These are phyloP conservation scores for Girardinichthys multiradiatus DNA, from an alignment of 2,113 vertebrate species.

Conservation along the genomic window DNA sequence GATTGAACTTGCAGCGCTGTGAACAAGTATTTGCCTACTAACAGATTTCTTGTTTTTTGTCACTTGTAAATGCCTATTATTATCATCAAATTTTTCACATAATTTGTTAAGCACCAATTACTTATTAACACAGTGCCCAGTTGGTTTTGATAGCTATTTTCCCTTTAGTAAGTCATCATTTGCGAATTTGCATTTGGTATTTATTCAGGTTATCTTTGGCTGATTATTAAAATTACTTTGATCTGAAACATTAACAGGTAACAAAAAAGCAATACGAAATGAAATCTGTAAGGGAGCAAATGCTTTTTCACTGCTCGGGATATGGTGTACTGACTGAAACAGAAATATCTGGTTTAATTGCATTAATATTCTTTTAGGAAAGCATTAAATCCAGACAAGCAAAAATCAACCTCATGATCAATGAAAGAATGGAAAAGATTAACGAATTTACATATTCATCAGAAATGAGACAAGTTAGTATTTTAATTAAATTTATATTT, in stretches of 20 bases:
- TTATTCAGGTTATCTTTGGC: no score
- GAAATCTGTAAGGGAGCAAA: not conserved
- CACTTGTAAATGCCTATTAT: not conserved
- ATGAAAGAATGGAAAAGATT: constrained; percentile 48
- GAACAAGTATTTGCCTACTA: not conserved
- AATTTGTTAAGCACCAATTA: no score
- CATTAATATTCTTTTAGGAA: constrained; percentile 21
- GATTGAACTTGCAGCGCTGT: not conserved
- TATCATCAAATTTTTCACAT: no score
- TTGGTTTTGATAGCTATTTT: no score
- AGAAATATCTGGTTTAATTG: not conserved
- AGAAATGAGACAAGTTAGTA: constrained; percentile 50
- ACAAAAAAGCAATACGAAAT: no score
- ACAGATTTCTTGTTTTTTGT: not conserved
- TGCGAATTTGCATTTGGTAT: no score
- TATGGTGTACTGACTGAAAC: not conserved
- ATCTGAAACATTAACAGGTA: no score
- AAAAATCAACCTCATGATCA: constrained; percentile 54
- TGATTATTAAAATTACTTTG: no score
- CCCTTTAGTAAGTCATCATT: no score
- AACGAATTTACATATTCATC: constrained; percentile 31
- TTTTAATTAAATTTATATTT: not conserved
- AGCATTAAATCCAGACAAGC: constrained; percentile 36
- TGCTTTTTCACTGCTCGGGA: not conserved
- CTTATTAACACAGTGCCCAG: no score